A percentile compares a stretch with the other conserved stretches of the same genome.
Evolutionary conservation across 2,797 vertebrate species (phyloP).

Genomic region (Champsocephalus gunnari): DNA sequence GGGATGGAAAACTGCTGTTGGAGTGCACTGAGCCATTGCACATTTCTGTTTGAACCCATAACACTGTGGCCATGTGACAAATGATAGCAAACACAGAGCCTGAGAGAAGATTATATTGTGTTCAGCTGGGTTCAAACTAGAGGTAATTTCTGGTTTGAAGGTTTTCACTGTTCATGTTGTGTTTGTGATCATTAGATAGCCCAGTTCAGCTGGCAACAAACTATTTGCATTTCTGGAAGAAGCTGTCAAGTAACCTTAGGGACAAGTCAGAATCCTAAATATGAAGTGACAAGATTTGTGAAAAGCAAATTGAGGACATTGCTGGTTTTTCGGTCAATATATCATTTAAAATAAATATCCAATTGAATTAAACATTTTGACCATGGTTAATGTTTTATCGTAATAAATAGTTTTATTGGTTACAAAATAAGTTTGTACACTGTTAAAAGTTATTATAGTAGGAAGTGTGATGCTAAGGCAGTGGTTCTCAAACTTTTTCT

Average conservation of each 20-base stretch:
- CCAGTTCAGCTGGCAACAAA: conserved; percentile 33
- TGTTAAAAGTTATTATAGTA: too few relatives aligned
- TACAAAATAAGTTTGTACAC: too few relatives aligned
- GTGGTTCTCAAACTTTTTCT: too few relatives aligned
- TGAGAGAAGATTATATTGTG: conserved; percentile 73
- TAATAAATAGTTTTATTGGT: too few relatives aligned
- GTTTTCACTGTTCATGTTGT: conserved; percentile 31
- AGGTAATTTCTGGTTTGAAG: conserved; percentile 17
- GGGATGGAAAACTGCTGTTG: conserved; percentile 75
- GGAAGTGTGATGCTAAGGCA: too few relatives aligned
- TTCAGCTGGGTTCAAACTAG: conserved; percentile 49
- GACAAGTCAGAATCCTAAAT: not conserved
- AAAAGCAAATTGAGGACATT: too few relatives aligned
- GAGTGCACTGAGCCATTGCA: conserved; percentile 78
- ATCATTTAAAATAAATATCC: too few relatives aligned
- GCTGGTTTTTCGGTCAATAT: too few relatives aligned
- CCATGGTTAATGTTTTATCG: too few relatives aligned
- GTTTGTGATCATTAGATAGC: conserved; percentile 35
- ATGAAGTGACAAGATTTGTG: not conserved
- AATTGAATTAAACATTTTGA: too few relatives aligned
- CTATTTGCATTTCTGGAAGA: conserved; percentile 53
- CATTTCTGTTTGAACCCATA: conserved; percentile 82
- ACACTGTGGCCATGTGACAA: conserved; percentile 80
- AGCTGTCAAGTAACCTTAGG: conserved; percentile 31
- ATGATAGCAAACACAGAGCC: conserved; percentile 75